These are phyloP conservation scores for Glyphotaelius pellucidus DNA, from an alignment of 2,888 invertebrate genomes.

Conservation along the genomic window DNA sequence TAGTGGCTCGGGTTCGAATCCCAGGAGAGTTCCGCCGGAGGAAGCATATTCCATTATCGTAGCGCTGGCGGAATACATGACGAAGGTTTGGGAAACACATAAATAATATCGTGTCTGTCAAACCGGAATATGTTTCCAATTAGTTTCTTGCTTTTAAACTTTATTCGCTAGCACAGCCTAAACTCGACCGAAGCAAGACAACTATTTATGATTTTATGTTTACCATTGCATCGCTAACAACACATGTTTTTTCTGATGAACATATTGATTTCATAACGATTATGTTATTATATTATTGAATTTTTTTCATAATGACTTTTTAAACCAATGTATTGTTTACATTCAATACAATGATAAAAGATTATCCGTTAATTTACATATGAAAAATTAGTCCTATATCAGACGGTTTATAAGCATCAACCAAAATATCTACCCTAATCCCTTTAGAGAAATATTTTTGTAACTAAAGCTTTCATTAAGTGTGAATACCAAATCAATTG, in stretches of 20 bases:
- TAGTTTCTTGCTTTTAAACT: constrained; percentile 23
- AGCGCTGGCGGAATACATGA: constrained; percentile 26
- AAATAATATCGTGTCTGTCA: constrained; percentile 44
- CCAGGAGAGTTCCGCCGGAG: constrained; percentile 23
- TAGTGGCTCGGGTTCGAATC: constrained; percentile 30
- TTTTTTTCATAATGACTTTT: too few species aligned
- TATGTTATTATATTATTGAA: too few species aligned
- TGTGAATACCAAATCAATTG: constrained; percentile 24
- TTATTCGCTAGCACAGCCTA: constrained; percentile 3
- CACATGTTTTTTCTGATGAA: not conserved
- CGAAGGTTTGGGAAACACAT: constrained; percentile 37
- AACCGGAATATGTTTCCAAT: constrained; percentile 44
- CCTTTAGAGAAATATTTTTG: constrained; percentile 2
- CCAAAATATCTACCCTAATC: not conserved
- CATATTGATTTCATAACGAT: too few species aligned
- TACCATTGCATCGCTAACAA: not conserved
- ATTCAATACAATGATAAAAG: not conserved
- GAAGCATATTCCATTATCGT: constrained; percentile 41
- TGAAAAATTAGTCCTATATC: not conserved
- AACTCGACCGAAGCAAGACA: not conserved
- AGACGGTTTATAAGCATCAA: not conserved
- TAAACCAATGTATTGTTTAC: not conserved
- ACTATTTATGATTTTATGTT: not conserved
- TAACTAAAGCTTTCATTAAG: constrained; percentile 11
- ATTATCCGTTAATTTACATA: not conserved